These are phyloP conservation scores for Noctilio leporinus DNA, from an alignment of 2,113 vertebrate species.

Conservation along the genomic window DNA sequence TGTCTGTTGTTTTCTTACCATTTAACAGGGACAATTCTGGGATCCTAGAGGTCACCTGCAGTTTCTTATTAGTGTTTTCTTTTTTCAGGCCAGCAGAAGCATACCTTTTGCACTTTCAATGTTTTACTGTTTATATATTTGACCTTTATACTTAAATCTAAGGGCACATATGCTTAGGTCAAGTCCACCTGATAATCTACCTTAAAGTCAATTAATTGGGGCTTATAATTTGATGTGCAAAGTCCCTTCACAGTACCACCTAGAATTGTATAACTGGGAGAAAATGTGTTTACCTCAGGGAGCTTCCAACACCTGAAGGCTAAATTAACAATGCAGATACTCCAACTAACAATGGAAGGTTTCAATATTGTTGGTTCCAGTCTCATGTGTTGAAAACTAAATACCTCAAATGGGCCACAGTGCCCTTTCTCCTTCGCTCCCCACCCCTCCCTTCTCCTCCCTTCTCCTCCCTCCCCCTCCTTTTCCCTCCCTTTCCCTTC, in stretches of 20 bases:
- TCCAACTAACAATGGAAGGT: background rate
- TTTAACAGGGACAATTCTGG: background rate
- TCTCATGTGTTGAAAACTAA: background rate
- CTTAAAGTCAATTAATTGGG: background rate
- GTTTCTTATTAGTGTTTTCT: background rate
- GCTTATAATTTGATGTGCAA: background rate
- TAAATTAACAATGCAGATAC: background rate
- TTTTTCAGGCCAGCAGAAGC: background rate
- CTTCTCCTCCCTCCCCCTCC: background rate
- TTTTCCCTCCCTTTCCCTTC: background rate
- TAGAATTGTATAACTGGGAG: background rate
- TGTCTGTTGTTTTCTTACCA: no score
- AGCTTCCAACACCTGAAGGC: background rate
- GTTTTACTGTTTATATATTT: background rate
- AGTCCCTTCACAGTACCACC: background rate
- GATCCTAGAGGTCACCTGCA: accelerated
- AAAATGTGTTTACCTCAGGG: background rate
- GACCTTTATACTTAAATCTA: background rate
- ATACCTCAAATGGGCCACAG: background rate
- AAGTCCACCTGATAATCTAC: background rate
- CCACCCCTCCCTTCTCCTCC: background rate
- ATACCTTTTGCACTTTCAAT: background rate
- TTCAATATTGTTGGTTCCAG: background rate
- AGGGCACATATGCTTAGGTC: background rate
- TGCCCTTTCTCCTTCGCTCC: background rate